phyloP scores from a whole-genome alignment of 2,888 invertebrate genomes.

The Polyommatus icarus region DNA sequence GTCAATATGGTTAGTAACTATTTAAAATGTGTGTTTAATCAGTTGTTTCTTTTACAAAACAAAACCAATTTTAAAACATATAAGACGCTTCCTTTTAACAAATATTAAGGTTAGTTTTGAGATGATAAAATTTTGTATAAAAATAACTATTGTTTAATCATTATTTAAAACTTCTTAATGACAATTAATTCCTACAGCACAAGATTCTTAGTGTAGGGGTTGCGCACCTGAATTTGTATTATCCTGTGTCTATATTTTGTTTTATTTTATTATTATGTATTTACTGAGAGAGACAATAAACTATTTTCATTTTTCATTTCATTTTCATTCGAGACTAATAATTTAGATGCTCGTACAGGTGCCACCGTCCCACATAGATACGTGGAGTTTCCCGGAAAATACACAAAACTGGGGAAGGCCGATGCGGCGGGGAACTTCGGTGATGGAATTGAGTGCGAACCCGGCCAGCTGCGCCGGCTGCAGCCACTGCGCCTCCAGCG shows the following conservation, averaged over 20 bases:
- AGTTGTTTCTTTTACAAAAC: too few relatives aligned
- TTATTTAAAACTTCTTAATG: not conserved
- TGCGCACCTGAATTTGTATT: too few relatives aligned
- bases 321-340: not conserved
- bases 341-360: constrained; percentile 32
- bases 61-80: too few relatives aligned
- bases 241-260: too few relatives aligned
- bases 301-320: too few relatives aligned
- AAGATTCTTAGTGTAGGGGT: too few relatives aligned
- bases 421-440: constrained; percentile 67
- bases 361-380: constrained; percentile 48
- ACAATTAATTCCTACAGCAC: too few relatives aligned
- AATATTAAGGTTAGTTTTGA: too few relatives aligned
- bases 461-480: constrained; percentile 46
- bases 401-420: constrained; percentile 62
- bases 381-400: constrained; percentile 60
- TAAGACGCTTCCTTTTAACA: too few relatives aligned
- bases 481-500: constrained; percentile 48
- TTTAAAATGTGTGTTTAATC: not conserved
- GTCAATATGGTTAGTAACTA: constrained; percentile 54
- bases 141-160: not conserved
- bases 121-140: not conserved
- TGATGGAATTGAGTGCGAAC: constrained; percentile 62
- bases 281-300: too few relatives aligned
- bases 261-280: too few relatives aligned